phyloP scores from a whole-genome alignment of 2,888 invertebrate species.

The Andrena camellia region DNA sequence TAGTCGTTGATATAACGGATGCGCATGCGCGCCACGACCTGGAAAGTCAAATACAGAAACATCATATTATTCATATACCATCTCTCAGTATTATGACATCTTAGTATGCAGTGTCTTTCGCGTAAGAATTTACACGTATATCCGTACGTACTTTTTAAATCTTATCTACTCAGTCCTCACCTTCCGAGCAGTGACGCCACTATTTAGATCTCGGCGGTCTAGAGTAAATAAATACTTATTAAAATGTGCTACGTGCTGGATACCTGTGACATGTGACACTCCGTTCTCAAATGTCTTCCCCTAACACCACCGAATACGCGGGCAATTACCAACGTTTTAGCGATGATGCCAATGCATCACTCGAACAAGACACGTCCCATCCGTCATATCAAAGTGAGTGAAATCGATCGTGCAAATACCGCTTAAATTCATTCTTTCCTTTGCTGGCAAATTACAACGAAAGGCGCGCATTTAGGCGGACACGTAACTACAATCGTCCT shows the following conservation, averaged over 20 bases:
- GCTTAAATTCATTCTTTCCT: constrained; percentile 18
- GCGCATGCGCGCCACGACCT: constrained; percentile 48
- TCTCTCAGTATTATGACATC: constrained; percentile 30
- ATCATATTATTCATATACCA: constrained; percentile 29
- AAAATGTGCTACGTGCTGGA: constrained; percentile 33
- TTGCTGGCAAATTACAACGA: not conserved
- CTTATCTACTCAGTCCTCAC: constrained; percentile 34
- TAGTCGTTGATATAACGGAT: not conserved
- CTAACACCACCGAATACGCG: constrained; percentile 65
- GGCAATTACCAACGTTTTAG: constrained; percentile 80
- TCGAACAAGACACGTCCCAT: constrained; percentile 73
- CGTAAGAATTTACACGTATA: constrained; percentile 41
- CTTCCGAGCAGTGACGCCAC: constrained; percentile 24
- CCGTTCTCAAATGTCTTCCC: constrained; percentile 70
- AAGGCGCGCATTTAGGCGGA: not conserved
- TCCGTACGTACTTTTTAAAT: constrained; percentile 15
- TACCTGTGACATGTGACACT: constrained; percentile 59
- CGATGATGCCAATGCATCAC: constrained; percentile 73
- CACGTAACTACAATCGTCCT: not conserved
- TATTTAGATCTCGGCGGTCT: not conserved
- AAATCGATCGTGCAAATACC: not conserved
- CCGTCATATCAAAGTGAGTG: constrained; percentile 79
- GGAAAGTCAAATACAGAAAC: constrained; percentile 48
- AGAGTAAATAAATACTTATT: constrained; percentile 18
- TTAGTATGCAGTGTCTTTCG: constrained; percentile 44